Evolutionary conservation across 2,797 vertebrate species (phyloP), one percentile per base, ranked within the genome.

Genomic region (Spea hammondii): DNA sequence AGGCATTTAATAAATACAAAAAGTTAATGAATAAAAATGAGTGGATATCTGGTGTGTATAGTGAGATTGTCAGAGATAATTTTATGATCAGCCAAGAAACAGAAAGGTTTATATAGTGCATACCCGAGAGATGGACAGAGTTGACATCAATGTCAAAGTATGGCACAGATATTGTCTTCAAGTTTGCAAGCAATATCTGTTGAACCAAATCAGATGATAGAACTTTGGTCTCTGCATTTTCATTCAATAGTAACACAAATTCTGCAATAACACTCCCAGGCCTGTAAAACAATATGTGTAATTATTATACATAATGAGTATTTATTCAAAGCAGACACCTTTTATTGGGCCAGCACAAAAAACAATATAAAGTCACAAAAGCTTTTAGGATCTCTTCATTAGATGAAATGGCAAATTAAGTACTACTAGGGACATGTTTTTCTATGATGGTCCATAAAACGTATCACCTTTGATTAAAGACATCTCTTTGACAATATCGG

Each of bases 251-350:
- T 10, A 74, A 5, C 47, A 79, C 48, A 69, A 79, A 79, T 46
- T 14, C 54, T 32, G 70, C 47, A 12, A 79, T 62, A 11, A 79
- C 65, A 54, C 72, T 79, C 64, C 78, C 78, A 13, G 65, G 49
- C 12, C 78, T 79, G 71, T 4, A 68, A 46, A 67, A 45, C 47
- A 68, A 68, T 9, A 62, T 17, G 4, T 46, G 60, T 7, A 4
- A 46, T 77, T 13, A 77, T n/a, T 71, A 76, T 4, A 13, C 8
- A 55, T 70, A 6, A 11, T 44, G 4, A 11, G 5, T 45, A 5
- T 8, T 13, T 4, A 9, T 11, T 12, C 11, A 7, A 64, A 12
- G 6, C 32, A 32, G 32, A 32, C 3, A 3, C 32, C 2, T 32
- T 32, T 32, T 32, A 32, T 32, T 32, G 32, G 32, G 3, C 32